These are phyloP conservation scores for Heteromyza rotundicornis DNA, from an alignment of 2,888 invertebrate species.

Conservation along the genomic window DNA sequence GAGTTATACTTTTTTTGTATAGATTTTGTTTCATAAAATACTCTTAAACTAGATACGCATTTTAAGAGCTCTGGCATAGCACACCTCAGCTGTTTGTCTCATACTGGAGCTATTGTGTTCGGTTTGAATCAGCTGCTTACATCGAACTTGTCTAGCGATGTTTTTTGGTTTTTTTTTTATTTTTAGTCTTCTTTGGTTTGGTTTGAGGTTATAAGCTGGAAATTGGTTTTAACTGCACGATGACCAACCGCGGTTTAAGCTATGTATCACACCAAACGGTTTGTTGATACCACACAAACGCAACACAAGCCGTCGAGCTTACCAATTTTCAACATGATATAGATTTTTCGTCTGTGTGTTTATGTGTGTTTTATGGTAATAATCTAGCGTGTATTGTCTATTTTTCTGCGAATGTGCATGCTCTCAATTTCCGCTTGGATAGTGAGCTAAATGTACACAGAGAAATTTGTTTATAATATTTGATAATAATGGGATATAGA, in stretches of 20 bases:
- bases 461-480: slow-evolving; percentile 3
- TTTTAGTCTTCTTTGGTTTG: too few species aligned
- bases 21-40: too few species aligned
- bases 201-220: background rate
- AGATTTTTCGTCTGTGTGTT: too few species aligned
- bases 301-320: too few species aligned
- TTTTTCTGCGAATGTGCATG: slow-evolving; percentile 5
- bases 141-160: background rate
- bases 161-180: background rate
- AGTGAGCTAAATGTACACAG: background rate
- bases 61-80: background rate
- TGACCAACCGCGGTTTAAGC: background rate
- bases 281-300: too few species aligned
- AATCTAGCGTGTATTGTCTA: background rate
- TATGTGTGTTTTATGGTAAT: background rate
- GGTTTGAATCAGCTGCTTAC: background rate
- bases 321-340: too few species aligned
- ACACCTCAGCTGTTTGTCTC: background rate
- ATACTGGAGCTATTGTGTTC: too few species aligned
- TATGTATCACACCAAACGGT: too few species aligned
- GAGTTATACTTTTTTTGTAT: background rate
- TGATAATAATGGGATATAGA: too few species aligned
- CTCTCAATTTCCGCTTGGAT: slow-evolving; percentile 17
- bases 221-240: background rate
- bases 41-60: background rate